Base-by-base conservation (phyloP, 2,113 vertebrate genomes). In the Semnornis frantzii region DNA sequence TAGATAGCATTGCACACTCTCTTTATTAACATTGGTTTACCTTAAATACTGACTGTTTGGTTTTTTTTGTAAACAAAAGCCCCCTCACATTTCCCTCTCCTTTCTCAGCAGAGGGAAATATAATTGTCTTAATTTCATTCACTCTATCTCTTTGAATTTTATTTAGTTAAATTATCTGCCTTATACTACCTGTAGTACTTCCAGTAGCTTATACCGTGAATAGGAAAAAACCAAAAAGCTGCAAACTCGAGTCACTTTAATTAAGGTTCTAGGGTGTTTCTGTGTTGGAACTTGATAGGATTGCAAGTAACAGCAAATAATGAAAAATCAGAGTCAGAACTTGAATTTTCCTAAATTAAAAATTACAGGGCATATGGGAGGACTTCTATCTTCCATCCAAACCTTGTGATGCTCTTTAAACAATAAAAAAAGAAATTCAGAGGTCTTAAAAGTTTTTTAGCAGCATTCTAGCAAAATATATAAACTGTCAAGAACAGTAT, bases 391-490 rank as follows among this genome's bases (percentile, higher is more conserved):
- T 81, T 65, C 73, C 33, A 27, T 68, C 18, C 66, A 95, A 55
- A 8, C 19, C 16, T 90, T 82, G 46, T 0, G 4, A 87, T 16
- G 20, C 28, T 87, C 33, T 89, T 95, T 60, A 46, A 93, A 79
- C 48, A 91, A 87, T 27, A 23, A 21, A 89, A 87, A 31, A 20
- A 18, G 68, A 91, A 80, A 60, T 60, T 37, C 42, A 92, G 82
- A 85, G 69, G 64, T 68, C 72, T 82, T 72, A 73, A 71, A 90
- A 72, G 44, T 81, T 31, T 90, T 85, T 89, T 21, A 69, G 76
- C 90, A 88, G 89, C 30, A 75, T 69, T 72, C 27, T 91, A 42
- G 34, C 27, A 82, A 91, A 93, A 37, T 31, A 58, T 55, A 78
- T 48, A 62, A 80, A 82, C 28, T 71, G 52, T 87, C 68, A 94